Evolutionary conservation across 2,113 vertebrate genomes (phyloP), one percentile per base, ranked within the genome.

Genomic region (Ifrita kowaldi): DNA sequence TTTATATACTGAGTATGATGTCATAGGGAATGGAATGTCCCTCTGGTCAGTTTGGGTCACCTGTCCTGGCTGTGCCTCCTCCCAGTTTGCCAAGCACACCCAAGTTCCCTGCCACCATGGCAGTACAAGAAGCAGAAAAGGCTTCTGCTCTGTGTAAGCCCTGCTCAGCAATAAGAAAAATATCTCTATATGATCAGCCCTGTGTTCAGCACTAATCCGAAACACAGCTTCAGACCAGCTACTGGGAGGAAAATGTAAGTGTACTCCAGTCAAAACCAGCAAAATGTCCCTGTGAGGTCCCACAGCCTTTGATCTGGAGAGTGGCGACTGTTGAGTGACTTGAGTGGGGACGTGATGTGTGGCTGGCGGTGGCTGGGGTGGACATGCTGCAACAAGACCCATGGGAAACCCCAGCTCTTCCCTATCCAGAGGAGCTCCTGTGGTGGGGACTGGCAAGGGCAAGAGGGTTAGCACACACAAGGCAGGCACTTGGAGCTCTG

Each of bases 261-360:
- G 28, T 16, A 35, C 18, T 42, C 30, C 18, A 55, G 21, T 33
- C 18, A 28, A 68, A 77, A 49, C 15, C 56, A 84, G 49, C 15
- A 14, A 17, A 75, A 52, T 0, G 0, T 33, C 39, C 47, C 55
- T 46, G 18, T 35, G 42, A 50, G 18, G 49, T 37, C 30, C 28
- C 22, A 17, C 53, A 90, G 37, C 6, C 12, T 5, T 0, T 24
- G 9, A 6, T 13, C 39, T 0, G 2, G 26, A 74, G 21, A 56
- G 57, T 6, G 0, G 1, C 10, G 6, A 10, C 50, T 65, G 33
- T 2, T 10, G 3, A 30, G 57, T 6, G 49, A 28, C 30, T 7
- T 7, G 24, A 57, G 13, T 0, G 0, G 56, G 30, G 1, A 0
- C 0, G 3, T 6, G 55, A 24, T 1, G 1, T 4, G 1, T 2